A percentile compares a stretch with the other conserved stretches of the same genome.
phyloP scores from a whole-genome alignment of 2,113 vertebrate species.

The Piliocolobus tephrosceles region DNA sequence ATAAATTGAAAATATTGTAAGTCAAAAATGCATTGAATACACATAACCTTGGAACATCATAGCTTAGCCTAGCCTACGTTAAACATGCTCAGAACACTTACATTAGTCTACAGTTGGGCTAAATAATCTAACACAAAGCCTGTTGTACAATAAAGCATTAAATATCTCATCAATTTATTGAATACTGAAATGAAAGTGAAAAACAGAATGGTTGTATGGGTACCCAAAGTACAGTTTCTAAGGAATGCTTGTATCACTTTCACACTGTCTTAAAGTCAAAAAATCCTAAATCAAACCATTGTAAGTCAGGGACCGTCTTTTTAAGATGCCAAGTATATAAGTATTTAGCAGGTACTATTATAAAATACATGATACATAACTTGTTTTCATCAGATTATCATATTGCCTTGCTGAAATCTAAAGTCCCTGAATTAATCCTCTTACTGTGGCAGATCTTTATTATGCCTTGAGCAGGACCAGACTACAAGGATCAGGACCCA shows the following conservation, averaged over 20 bases:
- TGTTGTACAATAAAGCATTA: neutral
- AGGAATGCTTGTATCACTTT: neutral
- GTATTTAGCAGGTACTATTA: neutral
- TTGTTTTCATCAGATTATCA: neutral
- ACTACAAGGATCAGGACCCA: neutral
- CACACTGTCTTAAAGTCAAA: neutral
- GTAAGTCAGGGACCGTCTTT: neutral
- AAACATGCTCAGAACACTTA: neutral
- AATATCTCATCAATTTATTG: neutral
- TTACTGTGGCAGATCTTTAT: neutral
- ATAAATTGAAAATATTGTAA: neutral
- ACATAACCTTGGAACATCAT: neutral
- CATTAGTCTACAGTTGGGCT: neutral
- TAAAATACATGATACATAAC: neutral
- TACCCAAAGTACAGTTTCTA: neutral
- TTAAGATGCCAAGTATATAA: neutral
- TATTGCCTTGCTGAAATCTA: neutral
- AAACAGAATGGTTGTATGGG: neutral
- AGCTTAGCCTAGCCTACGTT: neutral
- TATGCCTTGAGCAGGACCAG: neutral
- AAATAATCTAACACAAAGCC: neutral
- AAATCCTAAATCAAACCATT: neutral
- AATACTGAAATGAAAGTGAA: neutral
- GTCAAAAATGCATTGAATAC: neutral
- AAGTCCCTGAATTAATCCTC: neutral